Evolutionary conservation across 2,113 vertebrate species (phyloP).

Genomic region (Thermophis baileyi): DNA sequence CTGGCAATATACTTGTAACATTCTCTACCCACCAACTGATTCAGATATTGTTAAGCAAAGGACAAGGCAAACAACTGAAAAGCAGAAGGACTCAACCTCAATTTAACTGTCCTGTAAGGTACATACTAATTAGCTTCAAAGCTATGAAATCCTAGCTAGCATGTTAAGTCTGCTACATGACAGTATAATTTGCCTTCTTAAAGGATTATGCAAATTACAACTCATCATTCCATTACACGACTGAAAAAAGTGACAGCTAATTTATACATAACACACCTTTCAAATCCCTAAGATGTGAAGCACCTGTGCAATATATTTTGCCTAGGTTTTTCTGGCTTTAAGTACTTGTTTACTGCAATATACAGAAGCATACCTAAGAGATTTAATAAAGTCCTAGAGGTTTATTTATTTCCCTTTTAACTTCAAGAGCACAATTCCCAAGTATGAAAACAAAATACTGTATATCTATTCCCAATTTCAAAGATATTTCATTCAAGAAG

Average conservation of each 20-base stretch:
- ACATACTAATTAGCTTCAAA: conserved; percentile 91
- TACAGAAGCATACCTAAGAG: conserved; percentile 69
- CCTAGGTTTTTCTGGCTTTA: conserved; percentile 70
- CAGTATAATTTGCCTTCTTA: conserved; percentile 97
- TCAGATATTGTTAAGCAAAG: conserved; percentile 60
- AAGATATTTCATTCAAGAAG: conserved; percentile 62
- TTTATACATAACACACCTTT: conserved; percentile 95
- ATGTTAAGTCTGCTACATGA: conserved; percentile 97
- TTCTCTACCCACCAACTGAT: conserved; percentile 56
- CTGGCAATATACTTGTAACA: conserved; percentile 49
- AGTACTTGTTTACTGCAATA: conserved; percentile 74
- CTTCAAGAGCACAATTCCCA: conserved; percentile 67
- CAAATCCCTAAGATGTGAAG: conserved; percentile 85
- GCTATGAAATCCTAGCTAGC: conserved; percentile 89
- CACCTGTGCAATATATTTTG: conserved; percentile 84
- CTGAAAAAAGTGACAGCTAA: conserved; percentile 94
- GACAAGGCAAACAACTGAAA: conserved; percentile 73
- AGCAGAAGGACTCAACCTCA: conserved; percentile 77
- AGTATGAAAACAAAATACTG: conserved; percentile 59
- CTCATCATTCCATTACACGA: conserved; percentile 90
- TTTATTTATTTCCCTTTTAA: conserved; percentile 48
- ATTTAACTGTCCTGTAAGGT: conserved; percentile 87
- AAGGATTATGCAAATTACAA: conserved; percentile 95
- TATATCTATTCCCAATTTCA: conserved; percentile 54
- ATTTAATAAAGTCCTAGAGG: conserved; percentile 59